Conservation (phyloP, 37 sponge, comb jelly and placozoan species). For the Lycopodina hypogea region DNA sequence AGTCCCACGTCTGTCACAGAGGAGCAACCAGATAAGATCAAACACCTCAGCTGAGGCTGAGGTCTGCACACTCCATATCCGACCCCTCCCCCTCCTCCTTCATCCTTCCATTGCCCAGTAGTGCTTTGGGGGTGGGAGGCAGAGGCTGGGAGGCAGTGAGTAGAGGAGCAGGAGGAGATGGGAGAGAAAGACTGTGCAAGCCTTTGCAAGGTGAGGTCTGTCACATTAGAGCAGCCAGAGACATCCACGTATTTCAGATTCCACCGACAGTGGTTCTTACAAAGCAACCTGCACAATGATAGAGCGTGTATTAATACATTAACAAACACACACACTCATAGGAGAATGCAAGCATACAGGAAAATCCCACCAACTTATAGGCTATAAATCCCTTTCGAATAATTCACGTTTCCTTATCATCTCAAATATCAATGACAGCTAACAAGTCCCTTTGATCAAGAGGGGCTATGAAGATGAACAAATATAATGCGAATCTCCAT, state of each 20-base stretch:
- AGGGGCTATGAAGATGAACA: too few species aligned
- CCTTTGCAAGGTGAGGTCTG: constrained; percentile 65
- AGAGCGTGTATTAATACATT: background rate
- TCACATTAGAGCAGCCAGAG: constrained; percentile 59
- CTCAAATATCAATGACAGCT: too few species aligned
- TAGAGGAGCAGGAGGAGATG: constrained; percentile 1
- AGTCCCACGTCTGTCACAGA: constrained; percentile 77
- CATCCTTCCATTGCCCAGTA: constrained; percentile 9
- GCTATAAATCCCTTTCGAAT: too few species aligned
- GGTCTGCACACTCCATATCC: background rate
- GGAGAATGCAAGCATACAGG: too few species aligned
- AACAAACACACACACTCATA: too few species aligned
- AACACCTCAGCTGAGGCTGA: constrained; percentile 34
- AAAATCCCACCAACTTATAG: too few species aligned
- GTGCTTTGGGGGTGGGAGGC: background rate
- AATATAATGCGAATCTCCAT: too few species aligned
- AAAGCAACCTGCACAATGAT: constrained; percentile 4
- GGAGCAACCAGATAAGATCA: constrained; percentile 71
- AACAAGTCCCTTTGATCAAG: too few species aligned
- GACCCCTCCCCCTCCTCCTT: constrained; percentile 3
- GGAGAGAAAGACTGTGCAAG: constrained; percentile 58
- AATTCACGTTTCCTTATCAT: too few species aligned
- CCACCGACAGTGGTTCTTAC: constrained; percentile 6
- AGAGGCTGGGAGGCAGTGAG: constrained; percentile 15
- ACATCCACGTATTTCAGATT: constrained; percentile 61